phyloP scores from a whole-genome alignment of 1,140 invertebrate species.

The Sinonovacula constricta region DNA sequence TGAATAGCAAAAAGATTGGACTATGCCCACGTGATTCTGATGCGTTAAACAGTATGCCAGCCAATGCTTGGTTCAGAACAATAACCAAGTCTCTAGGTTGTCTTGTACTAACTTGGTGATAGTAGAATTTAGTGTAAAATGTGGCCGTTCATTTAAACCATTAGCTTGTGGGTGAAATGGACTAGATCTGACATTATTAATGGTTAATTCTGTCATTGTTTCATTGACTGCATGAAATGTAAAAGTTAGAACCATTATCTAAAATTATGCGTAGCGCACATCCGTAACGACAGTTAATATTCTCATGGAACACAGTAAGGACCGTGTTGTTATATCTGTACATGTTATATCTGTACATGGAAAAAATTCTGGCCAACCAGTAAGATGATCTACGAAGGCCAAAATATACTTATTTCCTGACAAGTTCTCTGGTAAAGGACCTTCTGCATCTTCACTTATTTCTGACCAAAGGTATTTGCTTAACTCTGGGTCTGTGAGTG shows the following conservation, averaged over 20 bases:
- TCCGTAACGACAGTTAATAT: background rate
- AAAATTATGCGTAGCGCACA: background rate
- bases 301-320: background rate
- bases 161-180: background rate
- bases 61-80: too few relatives aligned
- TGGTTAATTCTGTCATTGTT: background rate
- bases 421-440: background rate
- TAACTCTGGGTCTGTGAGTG: background rate
- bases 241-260: background rate
- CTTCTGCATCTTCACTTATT: background rate
- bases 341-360: too few relatives aligned
- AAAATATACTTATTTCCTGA: background rate
- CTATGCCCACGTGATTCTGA: too few relatives aligned
- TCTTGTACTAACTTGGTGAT: background rate
- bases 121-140: background rate
- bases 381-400: background rate
- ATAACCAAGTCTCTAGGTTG: too few relatives aligned
- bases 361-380: background rate
- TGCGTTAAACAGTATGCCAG: too few relatives aligned
- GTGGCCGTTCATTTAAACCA: background rate
- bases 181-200: background rate
- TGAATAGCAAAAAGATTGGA: too few relatives aligned
- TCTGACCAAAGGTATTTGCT: background rate
- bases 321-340: background rate
- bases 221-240: background rate